These are phyloP conservation scores for Coracopsis vasa DNA, from an alignment of 2,113 vertebrate genomes.

Conservation along the genomic window DNA sequence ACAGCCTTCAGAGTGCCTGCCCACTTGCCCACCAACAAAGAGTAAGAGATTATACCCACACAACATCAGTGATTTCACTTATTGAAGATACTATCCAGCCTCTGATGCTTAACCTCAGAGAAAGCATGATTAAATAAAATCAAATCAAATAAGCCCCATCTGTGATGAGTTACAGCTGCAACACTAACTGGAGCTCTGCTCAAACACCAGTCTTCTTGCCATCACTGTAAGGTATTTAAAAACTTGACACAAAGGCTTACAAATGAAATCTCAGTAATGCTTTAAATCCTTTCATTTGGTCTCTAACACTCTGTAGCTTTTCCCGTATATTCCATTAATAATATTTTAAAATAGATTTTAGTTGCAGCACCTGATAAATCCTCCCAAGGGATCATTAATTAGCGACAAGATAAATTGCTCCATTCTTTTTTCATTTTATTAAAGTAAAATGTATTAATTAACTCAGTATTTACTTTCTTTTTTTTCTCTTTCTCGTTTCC, in stretches of 20 bases:
- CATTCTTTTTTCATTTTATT: neutral
- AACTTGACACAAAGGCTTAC: neutral
- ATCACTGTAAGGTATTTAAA: conserved; percentile 10
- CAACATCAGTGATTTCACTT: neutral
- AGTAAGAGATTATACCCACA: neutral
- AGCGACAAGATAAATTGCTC: neutral
- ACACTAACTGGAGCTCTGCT: neutral
- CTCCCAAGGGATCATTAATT: neutral
- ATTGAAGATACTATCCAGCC: neutral
- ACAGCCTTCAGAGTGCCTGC: neutral
- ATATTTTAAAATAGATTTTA: neutral
- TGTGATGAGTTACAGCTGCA: conserved; percentile 3
- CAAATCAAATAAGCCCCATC: neutral
- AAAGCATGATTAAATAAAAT: neutral
- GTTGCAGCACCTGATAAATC: neutral
- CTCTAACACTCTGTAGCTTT: neutral
- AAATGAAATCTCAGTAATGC: conserved; percentile 16
- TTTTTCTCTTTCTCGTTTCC: neutral
- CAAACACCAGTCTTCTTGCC: neutral
- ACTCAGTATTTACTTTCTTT: neutral
- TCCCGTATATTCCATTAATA: neutral
- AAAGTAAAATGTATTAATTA: neutral
- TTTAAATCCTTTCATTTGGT: neutral
- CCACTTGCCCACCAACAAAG: neutral
- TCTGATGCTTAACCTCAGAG: neutral